Percentiles rank a stretch among this genome's conserved stretches.
phyloP scores from a whole-genome alignment of 2,113 vertebrate genomes.

The Mola mola region DNA sequence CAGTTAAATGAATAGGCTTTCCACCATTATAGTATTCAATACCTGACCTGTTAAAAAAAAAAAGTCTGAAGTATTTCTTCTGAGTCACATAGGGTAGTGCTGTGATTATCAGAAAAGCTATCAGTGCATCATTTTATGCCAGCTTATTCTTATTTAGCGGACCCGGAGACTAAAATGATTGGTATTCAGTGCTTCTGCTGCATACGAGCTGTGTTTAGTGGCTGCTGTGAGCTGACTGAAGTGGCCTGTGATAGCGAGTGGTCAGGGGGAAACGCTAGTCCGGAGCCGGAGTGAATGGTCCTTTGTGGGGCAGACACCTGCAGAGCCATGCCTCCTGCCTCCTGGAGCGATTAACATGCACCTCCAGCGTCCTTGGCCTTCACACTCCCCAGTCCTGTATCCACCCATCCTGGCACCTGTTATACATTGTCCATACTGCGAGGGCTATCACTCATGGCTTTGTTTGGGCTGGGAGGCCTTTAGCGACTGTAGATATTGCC shows the following conservation, averaged over 20 bases:
- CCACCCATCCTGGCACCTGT: constrained; percentile 73
- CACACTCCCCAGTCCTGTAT: constrained; percentile 37
- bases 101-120: constrained; percentile 9
- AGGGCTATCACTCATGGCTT: constrained; percentile 66
- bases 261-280: constrained; percentile 36
- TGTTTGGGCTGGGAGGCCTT: constrained; percentile 53
- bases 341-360: constrained; percentile 77
- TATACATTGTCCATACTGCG: constrained; percentile 59
- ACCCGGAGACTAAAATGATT: not conserved
- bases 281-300: constrained; percentile 68
- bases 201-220: constrained; percentile 24
- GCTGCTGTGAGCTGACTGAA: constrained; percentile 41
- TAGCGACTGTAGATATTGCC: too few species aligned
- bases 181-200: constrained; percentile 11
- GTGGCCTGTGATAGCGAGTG: constrained; percentile 41
- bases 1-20: constrained; percentile 30
- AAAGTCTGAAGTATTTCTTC: constrained; percentile 16
- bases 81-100: not conserved
- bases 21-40: constrained; percentile 18
- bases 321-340: constrained; percentile 66
- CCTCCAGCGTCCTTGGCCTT: constrained; percentile 64
- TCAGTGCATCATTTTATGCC: not conserved
- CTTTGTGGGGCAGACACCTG: constrained; percentile 81
- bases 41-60: constrained; percentile 15
- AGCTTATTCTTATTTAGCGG: not conserved